These are phyloP conservation scores for Panagrolaimus sp. DNA, from an alignment of 1,140 invertebrate species.

Conservation along the genomic window DNA sequence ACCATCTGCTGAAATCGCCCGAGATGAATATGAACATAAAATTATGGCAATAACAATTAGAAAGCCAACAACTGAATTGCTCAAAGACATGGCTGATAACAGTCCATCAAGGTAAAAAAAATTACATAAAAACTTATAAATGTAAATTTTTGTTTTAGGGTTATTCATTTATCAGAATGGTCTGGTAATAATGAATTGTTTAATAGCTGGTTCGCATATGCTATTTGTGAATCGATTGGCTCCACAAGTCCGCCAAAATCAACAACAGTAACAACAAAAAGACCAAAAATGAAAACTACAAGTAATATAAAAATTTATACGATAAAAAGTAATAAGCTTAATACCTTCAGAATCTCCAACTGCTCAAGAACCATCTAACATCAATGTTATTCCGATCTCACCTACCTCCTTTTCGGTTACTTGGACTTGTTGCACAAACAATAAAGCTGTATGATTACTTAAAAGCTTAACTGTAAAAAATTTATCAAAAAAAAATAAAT, in stretches of 20 bases:
- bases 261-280: slow-evolving; percentile 25
- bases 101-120: slow-evolving; percentile 38
- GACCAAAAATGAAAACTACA: slow-evolving; percentile 24
- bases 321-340: slow-evolving; percentile 1
- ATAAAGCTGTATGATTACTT: slow-evolving; percentile 34
- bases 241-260: slow-evolving; percentile 24
- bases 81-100: slow-evolving; percentile 38
- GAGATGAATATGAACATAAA: slow-evolving; percentile 38
- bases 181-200: slow-evolving; percentile 43
- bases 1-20: slow-evolving; percentile 36
- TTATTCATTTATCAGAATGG: slow-evolving; percentile 51
- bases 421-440: slow-evolving; percentile 55
- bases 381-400: slow-evolving; percentile 44
- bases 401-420: slow-evolving; percentile 47
- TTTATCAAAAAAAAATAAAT: neutral
- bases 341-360: slow-evolving; percentile 15
- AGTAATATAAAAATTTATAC: slow-evolving; percentile 15
- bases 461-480: neutral
- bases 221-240: slow-evolving; percentile 49
- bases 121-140: neutral
- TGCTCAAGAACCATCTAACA: slow-evolving; percentile 41
- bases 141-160: slow-evolving; percentile 29
- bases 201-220: slow-evolving; percentile 47
- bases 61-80: slow-evolving; percentile 40
- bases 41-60: slow-evolving; percentile 46